Conservation (phyloP, 1,140 invertebrate species). For the Calliopsis andreniformis region DNA sequence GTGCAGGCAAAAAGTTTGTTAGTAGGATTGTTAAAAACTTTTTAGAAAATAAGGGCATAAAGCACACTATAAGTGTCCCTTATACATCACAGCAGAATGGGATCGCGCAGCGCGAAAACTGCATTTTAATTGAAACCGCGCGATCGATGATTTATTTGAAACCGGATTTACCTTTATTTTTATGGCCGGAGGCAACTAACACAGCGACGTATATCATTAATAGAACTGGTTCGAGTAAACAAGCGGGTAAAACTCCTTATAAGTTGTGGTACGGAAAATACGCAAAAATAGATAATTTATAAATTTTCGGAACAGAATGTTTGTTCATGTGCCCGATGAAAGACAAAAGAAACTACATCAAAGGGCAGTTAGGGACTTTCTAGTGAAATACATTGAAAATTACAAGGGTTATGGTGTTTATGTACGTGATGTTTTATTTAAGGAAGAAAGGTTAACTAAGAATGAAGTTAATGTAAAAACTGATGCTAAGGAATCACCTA, state of each 20-base stretch:
- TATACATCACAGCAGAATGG: slow-evolving; percentile 3
- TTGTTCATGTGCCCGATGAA: background rate
- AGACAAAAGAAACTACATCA: background rate
- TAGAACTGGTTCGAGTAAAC: background rate
- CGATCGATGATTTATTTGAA: background rate
- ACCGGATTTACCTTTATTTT: background rate
- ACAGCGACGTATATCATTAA: background rate
- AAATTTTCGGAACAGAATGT: slow-evolving; percentile 2
- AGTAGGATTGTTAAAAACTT: background rate
- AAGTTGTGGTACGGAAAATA: background rate
- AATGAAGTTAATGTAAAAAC: too few relatives aligned
- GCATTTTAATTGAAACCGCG: background rate
- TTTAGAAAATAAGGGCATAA: background rate
- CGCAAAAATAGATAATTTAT: background rate
- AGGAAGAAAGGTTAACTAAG: background rate
- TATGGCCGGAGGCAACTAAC: background rate
- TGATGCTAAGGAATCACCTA: too few relatives aligned
- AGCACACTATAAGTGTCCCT: background rate
- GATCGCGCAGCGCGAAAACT: background rate
- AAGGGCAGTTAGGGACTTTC: background rate
- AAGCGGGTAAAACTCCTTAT: background rate
- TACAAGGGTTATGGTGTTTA: background rate
- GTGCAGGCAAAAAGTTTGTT: too few relatives aligned
- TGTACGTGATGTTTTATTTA: slow-evolving; percentile 9
- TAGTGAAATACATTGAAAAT: background rate